A percentile compares a stretch with the other conserved stretches of the same genome.
These are phyloP conservation scores for Orussus abietinus DNA, from an alignment of 1,140 invertebrate species.

Conservation along the genomic window DNA sequence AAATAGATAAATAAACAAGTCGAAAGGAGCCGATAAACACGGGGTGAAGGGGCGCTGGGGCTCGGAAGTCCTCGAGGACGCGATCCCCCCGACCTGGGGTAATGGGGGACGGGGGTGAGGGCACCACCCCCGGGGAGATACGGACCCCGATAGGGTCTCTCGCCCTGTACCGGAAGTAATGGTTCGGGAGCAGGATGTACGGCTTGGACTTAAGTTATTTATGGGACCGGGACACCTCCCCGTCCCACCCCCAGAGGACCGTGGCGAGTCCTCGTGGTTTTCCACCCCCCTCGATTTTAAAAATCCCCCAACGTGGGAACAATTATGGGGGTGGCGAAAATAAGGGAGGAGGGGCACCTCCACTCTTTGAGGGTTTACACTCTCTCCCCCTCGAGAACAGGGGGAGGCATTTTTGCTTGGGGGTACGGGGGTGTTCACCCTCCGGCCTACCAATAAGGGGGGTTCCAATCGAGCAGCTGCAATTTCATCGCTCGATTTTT, in stretches of 20 bases:
- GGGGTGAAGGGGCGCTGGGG: too few species aligned
- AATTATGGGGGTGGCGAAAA: not conserved
- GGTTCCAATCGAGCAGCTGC: constrained; percentile 2
- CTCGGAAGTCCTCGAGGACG: too few species aligned
- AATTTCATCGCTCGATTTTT: constrained; percentile 12
- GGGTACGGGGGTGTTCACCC: not conserved
- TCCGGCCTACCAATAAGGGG: constrained; percentile 10
- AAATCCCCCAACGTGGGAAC: not conserved
- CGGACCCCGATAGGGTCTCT: too few species aligned
- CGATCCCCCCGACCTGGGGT: not conserved
- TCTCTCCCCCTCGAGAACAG: constrained; percentile 3
- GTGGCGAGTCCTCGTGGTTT: not conserved
- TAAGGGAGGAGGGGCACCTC: not conserved
- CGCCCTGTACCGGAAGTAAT: constrained; percentile 19
- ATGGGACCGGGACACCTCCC: constrained; percentile 23
- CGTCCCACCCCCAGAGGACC: constrained; percentile 1
- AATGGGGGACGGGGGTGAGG: constrained; percentile 1
- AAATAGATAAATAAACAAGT: not conserved
- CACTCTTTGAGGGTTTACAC: not conserved
- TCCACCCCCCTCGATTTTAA: not conserved
- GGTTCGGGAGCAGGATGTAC: constrained; percentile 25
- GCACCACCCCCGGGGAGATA: constrained; percentile 12
- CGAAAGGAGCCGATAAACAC: too few species aligned
- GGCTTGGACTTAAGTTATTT: constrained; percentile 27
- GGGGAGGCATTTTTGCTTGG: not conserved